Evolutionary conservation across 2,797 vertebrate genomes (phyloP), one percentile per base, ranked within the genome.

Genomic region (Helicolenus hilgendorfi): DNA sequence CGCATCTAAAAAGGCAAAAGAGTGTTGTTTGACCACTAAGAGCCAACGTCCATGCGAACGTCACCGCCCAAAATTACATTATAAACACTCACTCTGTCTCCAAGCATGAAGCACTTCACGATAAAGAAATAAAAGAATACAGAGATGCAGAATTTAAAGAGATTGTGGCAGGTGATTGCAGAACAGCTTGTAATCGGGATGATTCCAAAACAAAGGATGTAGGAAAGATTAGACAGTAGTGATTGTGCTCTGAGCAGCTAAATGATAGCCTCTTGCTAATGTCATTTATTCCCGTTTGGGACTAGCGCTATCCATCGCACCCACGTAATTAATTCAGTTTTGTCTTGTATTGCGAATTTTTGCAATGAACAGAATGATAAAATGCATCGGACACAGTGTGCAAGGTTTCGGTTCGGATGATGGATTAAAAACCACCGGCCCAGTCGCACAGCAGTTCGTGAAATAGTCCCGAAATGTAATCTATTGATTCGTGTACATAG

Each of bases 281-380:
- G 0, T 49, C 3, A 49, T 1, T 49, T 49, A 49, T 49, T 49
- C 41, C 41, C 41, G 41, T 49, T 49, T 49, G 41, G 41, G 41
- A 49, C 41, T 0, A 49, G 1, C 41, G 41, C 15, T 1, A 1
- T 49, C 15, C 41, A 49, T 20, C 41, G 0, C 6, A 49, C 41
- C 41, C 41, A 49, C 41, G 41, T 20, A 45, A 0, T 45, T 0
- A 45, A 45, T 45, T 45, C 41, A 45, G 41, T 45, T 45, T 45
- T 45, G 41, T 45, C 15, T 45, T 45, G 41, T 49, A 8, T 49
- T 49, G 41, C 0, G 15, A 49, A 49, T 49, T 49, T 49, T 49
- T 49, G 41, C 15, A 49, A 49, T 49, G 15, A 49, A 49, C 20
- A 2, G 41, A 49, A 49, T 49, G 0, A 49, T 49, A 49, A 49